Conservation (phyloP, 1,140 invertebrate genomes). For the Sycophila sp. region DNA sequence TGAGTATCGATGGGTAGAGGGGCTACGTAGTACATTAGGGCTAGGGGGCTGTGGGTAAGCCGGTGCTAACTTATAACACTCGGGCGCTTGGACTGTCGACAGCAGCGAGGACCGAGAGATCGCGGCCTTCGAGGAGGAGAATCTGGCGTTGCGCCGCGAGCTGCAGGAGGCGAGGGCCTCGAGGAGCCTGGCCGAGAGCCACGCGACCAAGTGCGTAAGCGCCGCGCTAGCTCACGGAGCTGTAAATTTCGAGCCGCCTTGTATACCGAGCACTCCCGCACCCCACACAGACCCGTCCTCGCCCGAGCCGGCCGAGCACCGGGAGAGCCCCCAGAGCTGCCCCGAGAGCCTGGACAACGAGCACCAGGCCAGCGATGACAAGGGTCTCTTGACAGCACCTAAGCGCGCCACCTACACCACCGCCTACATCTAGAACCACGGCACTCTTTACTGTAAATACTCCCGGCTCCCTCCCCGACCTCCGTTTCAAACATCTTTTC, state of each 20-base stretch:
- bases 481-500: too few relatives aligned
- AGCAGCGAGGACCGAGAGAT: constrained; percentile 62
- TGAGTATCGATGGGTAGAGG: constrained; percentile 47
- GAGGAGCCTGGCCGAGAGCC: constrained; percentile 54
- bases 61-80: background rate
- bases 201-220: constrained; percentile 63
- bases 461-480: too few relatives aligned
- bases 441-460: too few relatives aligned
- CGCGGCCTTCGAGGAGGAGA: constrained; percentile 63
- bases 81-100: background rate
- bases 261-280: constrained; percentile 62
- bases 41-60: too few relatives aligned
- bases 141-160: constrained; percentile 60
- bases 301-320: background rate
- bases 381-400: constrained; percentile 56
- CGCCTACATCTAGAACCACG: constrained; percentile 62
- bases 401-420: constrained; percentile 63
- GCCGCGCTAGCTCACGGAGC: constrained; percentile 43
- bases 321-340: background rate
- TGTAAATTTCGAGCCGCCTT: constrained; percentile 54
- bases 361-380: background rate
- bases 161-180: constrained; percentile 60
- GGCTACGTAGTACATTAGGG: too few relatives aligned
- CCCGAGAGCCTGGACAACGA: background rate
- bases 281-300: constrained; percentile 51